phyloP scores from a whole-genome alignment of 2,113 vertebrate species.

The Delphinus delphis region DNA sequence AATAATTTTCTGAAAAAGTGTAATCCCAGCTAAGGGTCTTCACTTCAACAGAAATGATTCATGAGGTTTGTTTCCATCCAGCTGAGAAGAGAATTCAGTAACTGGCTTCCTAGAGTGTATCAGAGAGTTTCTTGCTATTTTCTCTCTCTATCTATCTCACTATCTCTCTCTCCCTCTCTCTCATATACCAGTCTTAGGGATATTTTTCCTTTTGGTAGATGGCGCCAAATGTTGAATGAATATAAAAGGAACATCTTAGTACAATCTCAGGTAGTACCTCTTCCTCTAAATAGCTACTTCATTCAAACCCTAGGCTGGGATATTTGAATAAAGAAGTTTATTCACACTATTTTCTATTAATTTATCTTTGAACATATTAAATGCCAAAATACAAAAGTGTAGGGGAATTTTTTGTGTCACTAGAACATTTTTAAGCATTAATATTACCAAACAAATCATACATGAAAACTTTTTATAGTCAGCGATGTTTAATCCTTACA shows the following conservation, averaged over 20 bases:
- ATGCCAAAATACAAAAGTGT: not conserved
- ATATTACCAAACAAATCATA: not conserved
- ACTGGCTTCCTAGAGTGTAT: not conserved
- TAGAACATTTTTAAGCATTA: not conserved
- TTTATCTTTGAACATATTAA: not conserved
- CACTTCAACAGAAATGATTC: conserved; percentile 13
- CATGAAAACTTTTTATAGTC: not conserved
- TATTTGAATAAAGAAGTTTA: not conserved
- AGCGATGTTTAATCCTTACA: not conserved
- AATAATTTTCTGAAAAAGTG: not conserved
- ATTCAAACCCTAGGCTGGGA: not conserved
- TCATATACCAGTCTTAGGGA: not conserved
- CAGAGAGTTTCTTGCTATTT: not conserved
- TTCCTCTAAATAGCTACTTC: conserved; percentile 3
- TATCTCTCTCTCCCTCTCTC: not conserved
- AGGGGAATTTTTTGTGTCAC: not conserved
- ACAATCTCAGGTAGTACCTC: rapidly evolving
- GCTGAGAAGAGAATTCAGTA: not conserved
- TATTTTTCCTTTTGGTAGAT: conserved; percentile 7
- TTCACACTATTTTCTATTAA: not conserved
- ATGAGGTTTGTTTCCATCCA: not conserved
- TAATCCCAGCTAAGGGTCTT: not conserved
- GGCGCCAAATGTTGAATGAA: not conserved
- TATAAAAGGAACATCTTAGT: not conserved
- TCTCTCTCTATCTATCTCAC: not conserved